Base-by-base conservation (phyloP, 2,113 vertebrate species). In the Megaleporinus macrocephalus region DNA sequence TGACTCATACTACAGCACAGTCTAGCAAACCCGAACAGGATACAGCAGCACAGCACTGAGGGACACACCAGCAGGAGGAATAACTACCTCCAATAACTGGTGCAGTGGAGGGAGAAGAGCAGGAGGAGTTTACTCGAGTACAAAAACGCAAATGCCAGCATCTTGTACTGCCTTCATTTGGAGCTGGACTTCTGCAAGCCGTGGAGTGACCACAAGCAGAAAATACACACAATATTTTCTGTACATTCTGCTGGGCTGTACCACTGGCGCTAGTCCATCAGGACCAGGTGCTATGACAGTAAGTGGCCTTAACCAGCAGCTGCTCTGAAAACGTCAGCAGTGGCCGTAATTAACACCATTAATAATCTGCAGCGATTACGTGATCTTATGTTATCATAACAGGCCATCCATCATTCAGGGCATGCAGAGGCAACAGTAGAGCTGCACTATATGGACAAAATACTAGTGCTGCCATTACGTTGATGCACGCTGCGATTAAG, bases 221-320 rank as follows among this genome's bases (percentile, higher is more conserved):
- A 5, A 12, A 47, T 53, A n/a, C 20, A n/a, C 7, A 10, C 18
- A 12, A 24, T 78, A 22, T 30, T 1, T 44, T 44, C 41, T 44
- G 41, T 44, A 44, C 5, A 1, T 44, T 44, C 41, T 20, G 44
- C 33, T 11, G 29, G 7, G 5, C 29, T 33, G 30, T 2, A n/a
- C 10, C 49, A 55, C 26, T 55, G 65, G 66, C 30, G 22, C 41
- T 22, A 26, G 2, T 61, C 24, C 78, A 29, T 10, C 18, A 72
- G 36, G 26, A 29, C 16, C 49, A 79, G 53, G n/a, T 29, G 51
- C 9, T 27, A 14, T 36, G 27, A 33, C 51, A 30, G 5, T 79
- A 22, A 79, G 30, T 59, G 33, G 77, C 16, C 33, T 70, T 27
- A 59, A 79, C 16, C 65, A 44, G 51, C 66, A 79, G n/a, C 66